A percentile compares a stretch with the other conserved stretches of the same genome.
phyloP scores from a whole-genome alignment of 1,140 invertebrate species.

The Bicyclus anynana region DNA sequence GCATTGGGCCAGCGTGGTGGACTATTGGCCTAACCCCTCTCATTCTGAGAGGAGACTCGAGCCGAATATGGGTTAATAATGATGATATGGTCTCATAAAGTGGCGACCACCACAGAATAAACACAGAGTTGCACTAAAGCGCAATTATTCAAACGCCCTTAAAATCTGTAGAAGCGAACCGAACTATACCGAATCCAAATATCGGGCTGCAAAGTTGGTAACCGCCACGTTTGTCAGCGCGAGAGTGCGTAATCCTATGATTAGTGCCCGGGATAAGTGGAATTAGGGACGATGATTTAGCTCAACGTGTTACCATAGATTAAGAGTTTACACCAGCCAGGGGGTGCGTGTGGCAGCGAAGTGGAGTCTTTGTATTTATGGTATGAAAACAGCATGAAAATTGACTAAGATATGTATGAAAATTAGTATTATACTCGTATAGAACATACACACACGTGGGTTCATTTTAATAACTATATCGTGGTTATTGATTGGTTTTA shows the following conservation, averaged over 20 bases:
- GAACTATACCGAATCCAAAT: background rate
- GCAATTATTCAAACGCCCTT: background rate
- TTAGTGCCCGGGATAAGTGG: slow-evolving; percentile 11
- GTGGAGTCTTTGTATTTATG: background rate
- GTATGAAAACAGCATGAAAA: no score
- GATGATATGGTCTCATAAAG: no score
- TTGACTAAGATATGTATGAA: no score
- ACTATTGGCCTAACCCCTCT: no score
- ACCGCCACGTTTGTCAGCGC: slow-evolving; percentile 20
- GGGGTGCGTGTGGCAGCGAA: background rate
- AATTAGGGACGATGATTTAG: slow-evolving; percentile 13
- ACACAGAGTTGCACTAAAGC: background rate
- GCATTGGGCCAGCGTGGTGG: no score
- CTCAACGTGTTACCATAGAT: slow-evolving; percentile 7
- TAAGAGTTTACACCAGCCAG: background rate
- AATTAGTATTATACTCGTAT: no score
- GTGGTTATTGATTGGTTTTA: no score
- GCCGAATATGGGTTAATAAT: no score
- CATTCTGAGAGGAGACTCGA: no score
- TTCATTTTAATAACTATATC: no score
- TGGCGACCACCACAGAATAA: no score
- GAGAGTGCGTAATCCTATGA: slow-evolving; percentile 10
- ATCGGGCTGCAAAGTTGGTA: slow-evolving; percentile 1
- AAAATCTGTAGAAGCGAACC: slow-evolving; percentile 1
- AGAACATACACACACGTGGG: background rate